These are phyloP conservation scores for Hippoglossus hippoglossus DNA, from an alignment of 2,797 vertebrate genomes.

Conservation along the genomic window DNA sequence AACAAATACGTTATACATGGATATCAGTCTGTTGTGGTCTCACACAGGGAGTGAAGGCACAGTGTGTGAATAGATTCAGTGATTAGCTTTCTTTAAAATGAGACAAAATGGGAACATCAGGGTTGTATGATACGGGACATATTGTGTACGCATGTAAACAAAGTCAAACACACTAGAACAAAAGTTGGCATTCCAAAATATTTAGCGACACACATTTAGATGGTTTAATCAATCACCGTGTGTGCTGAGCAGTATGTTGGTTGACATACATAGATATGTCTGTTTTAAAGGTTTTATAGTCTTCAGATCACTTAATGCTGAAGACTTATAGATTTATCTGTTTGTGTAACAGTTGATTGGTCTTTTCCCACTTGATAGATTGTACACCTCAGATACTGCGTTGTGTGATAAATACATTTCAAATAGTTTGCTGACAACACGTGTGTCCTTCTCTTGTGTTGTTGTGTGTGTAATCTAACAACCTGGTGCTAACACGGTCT, in stretches of 20 bases:
- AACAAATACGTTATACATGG: constrained; percentile 23
- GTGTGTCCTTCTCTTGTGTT: neutral
- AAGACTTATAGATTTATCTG: constrained; percentile 5
- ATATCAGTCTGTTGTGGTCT: constrained; percentile 2
- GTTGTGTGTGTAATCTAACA: neutral
- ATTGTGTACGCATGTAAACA: neutral
- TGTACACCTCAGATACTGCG: constrained; percentile 1
- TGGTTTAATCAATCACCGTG: neutral
- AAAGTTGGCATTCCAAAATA: neutral
- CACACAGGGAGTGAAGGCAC: neutral
- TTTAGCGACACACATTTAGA: neutral
- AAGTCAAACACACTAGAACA: neutral
- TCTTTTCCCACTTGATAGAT: neutral
- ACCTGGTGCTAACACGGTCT: constrained; percentile 12
- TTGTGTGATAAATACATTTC: no score
- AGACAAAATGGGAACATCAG: neutral
- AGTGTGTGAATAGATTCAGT: neutral
- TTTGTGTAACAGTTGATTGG: neutral
- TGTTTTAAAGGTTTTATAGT: neutral
- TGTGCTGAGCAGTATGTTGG: constrained; percentile 1
- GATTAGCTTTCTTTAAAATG: neutral
- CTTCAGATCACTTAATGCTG: neutral
- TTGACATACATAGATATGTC: neutral
- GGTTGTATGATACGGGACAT: neutral
- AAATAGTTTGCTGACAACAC: neutral